Base-by-base conservation (phyloP, 2,888 invertebrate genomes). In the Ectropis crepuscularia region DNA sequence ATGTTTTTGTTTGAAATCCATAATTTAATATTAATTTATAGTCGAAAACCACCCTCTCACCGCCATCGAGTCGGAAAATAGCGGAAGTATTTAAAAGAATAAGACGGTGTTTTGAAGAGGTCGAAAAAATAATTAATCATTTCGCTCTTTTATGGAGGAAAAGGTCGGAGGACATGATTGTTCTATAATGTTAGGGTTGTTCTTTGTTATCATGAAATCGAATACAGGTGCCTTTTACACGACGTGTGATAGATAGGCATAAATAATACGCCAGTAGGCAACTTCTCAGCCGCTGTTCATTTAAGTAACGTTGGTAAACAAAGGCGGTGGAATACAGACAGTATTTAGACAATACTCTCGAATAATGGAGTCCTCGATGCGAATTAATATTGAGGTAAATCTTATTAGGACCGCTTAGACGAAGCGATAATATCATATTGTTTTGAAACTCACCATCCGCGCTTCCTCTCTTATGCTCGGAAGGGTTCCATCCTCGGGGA, bases 341-440 rank as follows among this genome's bases (percentile, higher is more conserved):
- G 81, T 88, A 82, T 86, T 87, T 83, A 86, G 87, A 88, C 88
- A 89, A 90, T 90, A 85, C 88, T 85, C 81, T 78, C 75, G 82
- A 89, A 92, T 91, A 92, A 91, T 90, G 84, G 92, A 90, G 81
- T 86, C 90, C 80, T 74, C 88, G 90, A 88, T 88, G 91, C 90
- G 90, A 86, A 89, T 91, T 90, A 91, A 91, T 90, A 91, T 89
- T 91, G 87, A 91, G 85, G 90, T 86, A 91, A 92, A 92, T 92
- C 92, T 92, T 92, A 92, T 92, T 92, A 92, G 90, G 87, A 85
- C 87, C 87, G 88, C 83, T 87, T 90, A 90, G 90, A 90, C 86
- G 85, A 87, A 77, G 87, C 86, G 92, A 92, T 92, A 90, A 92
- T 89, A 92, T 92, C 92, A 85, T 86, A 91, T 92, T 92, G 92